Evolutionary conservation across 2,888 invertebrate species (phyloP).

Genomic region (Corythucha ciliata): DNA sequence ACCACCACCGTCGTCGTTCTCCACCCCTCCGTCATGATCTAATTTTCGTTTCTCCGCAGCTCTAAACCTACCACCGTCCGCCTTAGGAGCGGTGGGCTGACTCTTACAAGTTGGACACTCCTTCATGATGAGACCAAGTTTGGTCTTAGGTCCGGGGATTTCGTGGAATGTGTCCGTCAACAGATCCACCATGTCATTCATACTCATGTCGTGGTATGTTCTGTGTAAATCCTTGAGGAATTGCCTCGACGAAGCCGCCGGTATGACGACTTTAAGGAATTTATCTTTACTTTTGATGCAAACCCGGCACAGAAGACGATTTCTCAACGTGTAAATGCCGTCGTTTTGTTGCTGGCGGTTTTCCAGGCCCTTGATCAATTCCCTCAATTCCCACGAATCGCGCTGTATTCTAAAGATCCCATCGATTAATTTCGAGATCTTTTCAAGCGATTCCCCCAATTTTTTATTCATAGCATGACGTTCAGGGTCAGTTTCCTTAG

Average conservation of each 20-base stretch:
- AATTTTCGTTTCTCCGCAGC: too few species aligned
- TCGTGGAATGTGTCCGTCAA: too few species aligned
- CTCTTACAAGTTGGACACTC: too few species aligned
- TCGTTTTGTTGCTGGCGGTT: neutral
- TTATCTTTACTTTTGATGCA: neutral
- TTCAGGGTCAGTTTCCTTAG: neutral
- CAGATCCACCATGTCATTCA: neutral
- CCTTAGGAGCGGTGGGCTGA: too few species aligned
- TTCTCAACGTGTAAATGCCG: constrained; percentile 9
- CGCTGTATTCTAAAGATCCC: neutral
- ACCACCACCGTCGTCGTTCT: too few species aligned
- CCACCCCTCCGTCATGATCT: too few species aligned
- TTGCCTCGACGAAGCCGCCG: neutral
- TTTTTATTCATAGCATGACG: neutral
- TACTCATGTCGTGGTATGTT: constrained; percentile 4
- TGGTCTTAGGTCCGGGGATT: too few species aligned
- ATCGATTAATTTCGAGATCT: constrained; percentile 9
- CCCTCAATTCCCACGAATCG: neutral
- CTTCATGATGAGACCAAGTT: too few species aligned
- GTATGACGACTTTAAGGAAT: constrained; percentile 8
- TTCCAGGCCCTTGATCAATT: constrained; percentile 7
- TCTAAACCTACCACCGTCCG: too few species aligned
- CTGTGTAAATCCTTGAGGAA: constrained; percentile 6
- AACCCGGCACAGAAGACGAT: constrained; percentile 12
- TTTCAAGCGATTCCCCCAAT: neutral